A percentile compares a stretch with the other conserved stretches of the same genome.
Evolutionary conservation across 2,113 vertebrate species (phyloP).

Genomic region (Gobiocypris rarus): DNA sequence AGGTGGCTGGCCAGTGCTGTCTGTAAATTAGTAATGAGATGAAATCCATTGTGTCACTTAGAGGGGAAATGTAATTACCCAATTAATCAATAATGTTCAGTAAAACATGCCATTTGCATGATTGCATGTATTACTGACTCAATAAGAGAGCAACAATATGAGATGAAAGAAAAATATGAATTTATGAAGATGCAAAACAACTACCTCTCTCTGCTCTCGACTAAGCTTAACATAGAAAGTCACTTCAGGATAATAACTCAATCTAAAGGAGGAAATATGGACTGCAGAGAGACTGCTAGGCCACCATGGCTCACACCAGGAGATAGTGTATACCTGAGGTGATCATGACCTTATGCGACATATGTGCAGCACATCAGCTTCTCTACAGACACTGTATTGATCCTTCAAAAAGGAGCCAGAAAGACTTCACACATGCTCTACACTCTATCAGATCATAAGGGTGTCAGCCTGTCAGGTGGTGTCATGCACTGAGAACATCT

Average conservation of each 20-base stretch:
- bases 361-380: neutral
- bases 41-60: neutral
- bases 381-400: neutral
- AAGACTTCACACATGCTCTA: slow-evolving; percentile 26
- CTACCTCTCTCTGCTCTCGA: neutral
- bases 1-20: slow-evolving; percentile 17
- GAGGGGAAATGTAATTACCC: neutral
- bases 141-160: neutral
- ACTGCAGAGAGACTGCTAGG: neutral
- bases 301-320: neutral
- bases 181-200: neutral
- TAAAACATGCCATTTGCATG: neutral
- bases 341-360: neutral
- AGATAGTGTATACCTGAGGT: slow-evolving; percentile 11
- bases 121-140: neutral
- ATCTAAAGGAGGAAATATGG: neutral
- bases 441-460: neutral
- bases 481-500: neutral
- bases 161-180: no score
- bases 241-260: neutral
- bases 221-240: neutral
- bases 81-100: neutral
- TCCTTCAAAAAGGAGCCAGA: neutral
- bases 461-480: neutral
- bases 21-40: slow-evolving; percentile 46